Percentiles rank a stretch among this genome's conserved stretches.
Conservation (phyloP, 2,797 vertebrate species). For the Apogon hyalosoma region DNA sequence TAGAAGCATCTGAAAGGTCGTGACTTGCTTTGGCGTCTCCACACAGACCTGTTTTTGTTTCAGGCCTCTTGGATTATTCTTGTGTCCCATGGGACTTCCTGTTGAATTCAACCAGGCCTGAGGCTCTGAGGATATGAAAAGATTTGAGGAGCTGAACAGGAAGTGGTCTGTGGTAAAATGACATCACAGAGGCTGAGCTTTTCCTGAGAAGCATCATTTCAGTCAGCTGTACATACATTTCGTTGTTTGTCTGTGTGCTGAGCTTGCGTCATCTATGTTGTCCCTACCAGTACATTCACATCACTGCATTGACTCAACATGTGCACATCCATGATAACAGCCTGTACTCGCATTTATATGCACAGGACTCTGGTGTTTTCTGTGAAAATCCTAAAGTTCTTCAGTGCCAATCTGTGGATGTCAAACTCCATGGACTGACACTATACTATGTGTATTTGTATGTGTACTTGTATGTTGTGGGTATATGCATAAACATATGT, state of each 20-base stretch:
- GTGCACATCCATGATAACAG: too few relatives aligned
- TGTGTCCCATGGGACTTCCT: constrained; percentile 46
- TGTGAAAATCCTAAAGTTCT: too few relatives aligned
- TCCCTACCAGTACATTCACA: background rate
- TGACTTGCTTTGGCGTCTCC: constrained; percentile 29
- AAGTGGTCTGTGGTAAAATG: constrained; percentile 73
- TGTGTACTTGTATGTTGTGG: too few relatives aligned
- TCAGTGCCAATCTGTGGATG: too few relatives aligned
- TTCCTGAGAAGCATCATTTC: constrained; percentile 75
- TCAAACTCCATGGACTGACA: too few relatives aligned
- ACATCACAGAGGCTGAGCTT: constrained; percentile 63
- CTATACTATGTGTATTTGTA: too few relatives aligned
- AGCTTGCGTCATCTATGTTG: constrained; percentile 18
- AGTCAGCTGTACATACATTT: constrained; percentile 77
- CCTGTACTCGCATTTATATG: too few relatives aligned
- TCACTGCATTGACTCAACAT: background rate
- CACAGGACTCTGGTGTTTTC: too few relatives aligned
- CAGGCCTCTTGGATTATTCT: constrained; percentile 47
- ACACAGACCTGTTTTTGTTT: constrained; percentile 67
- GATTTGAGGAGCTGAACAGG: constrained; percentile 67
- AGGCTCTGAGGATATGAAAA: constrained; percentile 51
- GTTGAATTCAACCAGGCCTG: constrained; percentile 22
- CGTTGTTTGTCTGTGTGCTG: constrained; percentile 51
- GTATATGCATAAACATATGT: too few relatives aligned
- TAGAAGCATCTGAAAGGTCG: constrained; percentile 32